phyloP scores from a whole-genome alignment of 2,113 vertebrate species.

The Crotalus viridis region DNA sequence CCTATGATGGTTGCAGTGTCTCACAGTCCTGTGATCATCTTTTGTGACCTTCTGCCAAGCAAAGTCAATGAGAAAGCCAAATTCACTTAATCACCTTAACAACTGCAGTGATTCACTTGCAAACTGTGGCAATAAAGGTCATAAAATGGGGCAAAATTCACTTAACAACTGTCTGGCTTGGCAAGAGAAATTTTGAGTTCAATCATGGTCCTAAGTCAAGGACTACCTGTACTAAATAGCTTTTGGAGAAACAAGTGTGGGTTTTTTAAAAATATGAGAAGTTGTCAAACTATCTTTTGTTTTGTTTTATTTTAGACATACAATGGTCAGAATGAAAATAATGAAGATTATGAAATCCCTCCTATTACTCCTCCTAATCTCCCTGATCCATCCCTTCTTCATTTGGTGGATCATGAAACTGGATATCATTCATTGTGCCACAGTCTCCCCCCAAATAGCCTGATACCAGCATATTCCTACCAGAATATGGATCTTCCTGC shows the following conservation, averaged over 20 bases:
- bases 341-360: constrained; percentile 98
- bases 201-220: background rate
- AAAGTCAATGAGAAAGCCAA: background rate
- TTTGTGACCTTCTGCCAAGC: background rate
- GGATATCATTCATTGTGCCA: constrained; percentile 92
- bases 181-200: background rate
- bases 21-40: background rate
- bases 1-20: background rate
- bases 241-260: background rate
- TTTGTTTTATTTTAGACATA: constrained; percentile 77
- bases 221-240: background rate
- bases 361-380: constrained; percentile 97
- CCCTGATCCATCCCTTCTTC: constrained; percentile 89
- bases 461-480: constrained; percentile 95
- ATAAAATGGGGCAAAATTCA: background rate
- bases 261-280: background rate
- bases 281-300: background rate
- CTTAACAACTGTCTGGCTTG: background rate
- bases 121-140: background rate
- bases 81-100: background rate
- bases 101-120: background rate
- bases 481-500: constrained; percentile 92
- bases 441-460: constrained; percentile 88
- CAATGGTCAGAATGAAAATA: constrained; percentile 80
- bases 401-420: constrained; percentile 94